Evolutionary conservation across 2,888 invertebrate genomes (phyloP), one percentile per base, ranked within the genome.

Genomic region (Beris chalybata): DNA sequence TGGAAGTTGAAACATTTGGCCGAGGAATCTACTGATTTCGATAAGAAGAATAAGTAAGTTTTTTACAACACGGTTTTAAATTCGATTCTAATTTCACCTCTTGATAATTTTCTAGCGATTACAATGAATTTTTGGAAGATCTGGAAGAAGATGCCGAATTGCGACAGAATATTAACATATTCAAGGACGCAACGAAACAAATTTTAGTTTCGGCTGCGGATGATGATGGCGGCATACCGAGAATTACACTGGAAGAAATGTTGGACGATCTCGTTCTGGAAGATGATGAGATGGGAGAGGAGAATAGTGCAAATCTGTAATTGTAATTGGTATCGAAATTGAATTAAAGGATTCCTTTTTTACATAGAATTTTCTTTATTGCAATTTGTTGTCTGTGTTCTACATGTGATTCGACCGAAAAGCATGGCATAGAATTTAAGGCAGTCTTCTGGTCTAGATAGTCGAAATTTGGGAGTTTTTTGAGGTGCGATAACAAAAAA

Each of bases 101-200:
- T 50, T 50, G 53, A 4, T 59, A 48, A 6, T 29, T 58, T 78
- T 82, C 31, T 79, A 94, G 93, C 74, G 97, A 97, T 74, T 97
- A 93, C 81, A 89, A 91, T 73, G 97, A 97, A 73, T 99, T 99
- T 83, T 83, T 98, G 81, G 95, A 98, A 74, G 99, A 99, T 77
- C 82, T 99, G 71, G 99, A 99, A 80, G 98, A 99, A 80, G 97
- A 99, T 81, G 89, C 89, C 4, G 87, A 88, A 12, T 85, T 93
- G 75, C 86, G 99, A 65, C 92, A 94, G 77, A 91, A 95, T 77
- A 87, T 99, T 58, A 97, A 97, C 78, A 97, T 99, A 70, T 99
- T 94, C 82, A 88, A 88, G 74, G 83, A 86, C 22, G 79, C 82
- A 12, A 74, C 77, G 4, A 81, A 81, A 70, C 69, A 71, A 52